Conservation (phyloP, 1,140 invertebrate genomes). For the Neuroterus valhalla region DNA sequence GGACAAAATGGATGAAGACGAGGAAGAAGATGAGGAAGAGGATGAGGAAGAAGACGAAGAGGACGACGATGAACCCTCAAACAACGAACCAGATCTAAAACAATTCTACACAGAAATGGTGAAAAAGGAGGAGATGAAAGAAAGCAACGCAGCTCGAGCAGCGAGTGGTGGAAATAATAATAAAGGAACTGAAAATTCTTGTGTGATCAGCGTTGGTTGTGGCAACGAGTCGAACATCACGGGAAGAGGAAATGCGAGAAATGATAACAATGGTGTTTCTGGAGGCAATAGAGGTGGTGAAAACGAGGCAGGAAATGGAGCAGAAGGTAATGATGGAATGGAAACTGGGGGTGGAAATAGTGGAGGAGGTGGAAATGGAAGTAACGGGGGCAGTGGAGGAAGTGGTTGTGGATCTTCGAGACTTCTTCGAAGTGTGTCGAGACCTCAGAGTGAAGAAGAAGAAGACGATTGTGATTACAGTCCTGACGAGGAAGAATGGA, state of each 20-base stretch:
- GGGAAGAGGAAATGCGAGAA: slow-evolving; percentile 41
- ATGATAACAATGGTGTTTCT: slow-evolving; percentile 39
- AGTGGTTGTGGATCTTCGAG: slow-evolving; percentile 66
- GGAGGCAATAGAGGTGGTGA: slow-evolving; percentile 36
- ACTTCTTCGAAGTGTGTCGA: slow-evolving; percentile 77
- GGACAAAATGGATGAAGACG: slow-evolving; percentile 66
- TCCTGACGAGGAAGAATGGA: slow-evolving; percentile 86
- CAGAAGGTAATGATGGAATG: slow-evolving; percentile 45
- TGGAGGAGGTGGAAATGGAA: slow-evolving; percentile 62
- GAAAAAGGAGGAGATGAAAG: slow-evolving; percentile 71
- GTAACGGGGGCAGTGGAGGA: slow-evolving; percentile 55
- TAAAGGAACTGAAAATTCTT: slow-evolving; percentile 55
- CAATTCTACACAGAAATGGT: slow-evolving; percentile 78
- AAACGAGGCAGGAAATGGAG: slow-evolving; percentile 44
- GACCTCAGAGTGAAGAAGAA: slow-evolving; percentile 82
- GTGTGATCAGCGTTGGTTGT: neutral
- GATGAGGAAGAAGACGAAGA: slow-evolving; percentile 62
- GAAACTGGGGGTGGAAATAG: slow-evolving; percentile 57
- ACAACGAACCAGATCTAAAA: slow-evolving; percentile 71
- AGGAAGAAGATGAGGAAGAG: slow-evolving; percentile 71
- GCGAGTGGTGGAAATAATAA: slow-evolving; percentile 42
- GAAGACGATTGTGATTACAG: slow-evolving; percentile 86
- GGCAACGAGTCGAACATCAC: slow-evolving; percentile 13
- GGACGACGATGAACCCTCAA: slow-evolving; percentile 65
- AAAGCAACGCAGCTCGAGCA: slow-evolving; percentile 46